Evolutionary conservation across 2,888 invertebrate genomes (phyloP).

Genomic region (Poecilus cupreus): DNA sequence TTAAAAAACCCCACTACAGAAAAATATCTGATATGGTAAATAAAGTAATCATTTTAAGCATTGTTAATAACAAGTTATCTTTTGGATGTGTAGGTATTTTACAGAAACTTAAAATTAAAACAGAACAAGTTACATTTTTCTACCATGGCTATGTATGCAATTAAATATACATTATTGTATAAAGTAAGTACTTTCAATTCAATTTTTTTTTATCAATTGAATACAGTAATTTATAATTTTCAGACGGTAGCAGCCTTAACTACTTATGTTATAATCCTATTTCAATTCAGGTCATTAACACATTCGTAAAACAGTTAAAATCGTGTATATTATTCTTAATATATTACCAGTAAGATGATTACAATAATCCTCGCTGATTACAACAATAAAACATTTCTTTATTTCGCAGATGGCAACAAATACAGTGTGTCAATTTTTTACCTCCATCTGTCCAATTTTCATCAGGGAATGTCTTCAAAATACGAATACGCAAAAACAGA

Average conservation of each 20-base stretch:
- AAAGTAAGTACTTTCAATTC: constrained; percentile 10
- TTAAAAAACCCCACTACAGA: background rate
- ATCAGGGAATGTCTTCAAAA: too few relatives aligned
- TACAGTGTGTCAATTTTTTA: too few relatives aligned
- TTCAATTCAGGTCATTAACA: too few relatives aligned
- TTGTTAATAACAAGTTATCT: background rate
- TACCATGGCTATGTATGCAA: background rate
- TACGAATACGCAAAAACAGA: too few relatives aligned
- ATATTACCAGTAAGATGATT: constrained; percentile 19
- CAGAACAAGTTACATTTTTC: constrained; percentile 4
- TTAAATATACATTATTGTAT: constrained; percentile 23
- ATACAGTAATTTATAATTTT: too few relatives aligned
- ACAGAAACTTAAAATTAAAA: background rate
- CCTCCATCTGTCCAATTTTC: too few relatives aligned
- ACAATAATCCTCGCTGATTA: too few relatives aligned
- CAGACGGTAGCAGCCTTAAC: too few relatives aligned
- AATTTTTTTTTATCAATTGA: too few relatives aligned
- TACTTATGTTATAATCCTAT: too few relatives aligned
- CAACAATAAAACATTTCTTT: background rate
- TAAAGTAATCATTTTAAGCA: background rate
- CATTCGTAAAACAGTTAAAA: too few relatives aligned
- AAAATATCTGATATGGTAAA: background rate
- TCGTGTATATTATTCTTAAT: too few relatives aligned
- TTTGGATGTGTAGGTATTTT: constrained; percentile 14
- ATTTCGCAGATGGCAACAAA: constrained; percentile 29